phyloP scores from a whole-genome alignment of 1,140 invertebrate genomes.

The Wasmannia auropunctata region DNA sequence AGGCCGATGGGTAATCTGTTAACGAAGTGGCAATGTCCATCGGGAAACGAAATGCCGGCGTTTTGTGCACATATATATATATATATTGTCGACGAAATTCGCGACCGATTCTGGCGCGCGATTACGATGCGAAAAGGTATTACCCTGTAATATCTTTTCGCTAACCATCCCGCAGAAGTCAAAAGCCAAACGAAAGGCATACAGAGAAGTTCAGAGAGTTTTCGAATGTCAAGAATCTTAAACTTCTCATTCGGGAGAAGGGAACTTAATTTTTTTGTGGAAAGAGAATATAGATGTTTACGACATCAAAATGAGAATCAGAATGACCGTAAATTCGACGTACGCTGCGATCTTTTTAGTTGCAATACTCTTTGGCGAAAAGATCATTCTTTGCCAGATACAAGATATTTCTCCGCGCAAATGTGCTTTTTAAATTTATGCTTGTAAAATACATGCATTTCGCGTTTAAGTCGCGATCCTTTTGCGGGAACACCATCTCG shows the following conservation, averaged over 20 bases:
- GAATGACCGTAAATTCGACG: neutral
- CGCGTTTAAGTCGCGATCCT: neutral
- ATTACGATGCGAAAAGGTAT: neutral
- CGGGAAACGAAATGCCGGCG: neutral
- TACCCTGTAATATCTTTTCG: no score
- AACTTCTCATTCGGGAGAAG: neutral
- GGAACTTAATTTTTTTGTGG: neutral
- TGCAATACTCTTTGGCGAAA: neutral
- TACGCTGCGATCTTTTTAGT: neutral
- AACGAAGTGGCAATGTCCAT: conserved; percentile 35
- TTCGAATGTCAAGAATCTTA: neutral
- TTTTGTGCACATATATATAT: neutral
- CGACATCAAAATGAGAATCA: neutral
- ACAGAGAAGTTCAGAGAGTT: neutral
- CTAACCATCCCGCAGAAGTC: no score
- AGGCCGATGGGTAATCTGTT: conserved; percentile 23
- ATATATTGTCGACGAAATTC: neutral
- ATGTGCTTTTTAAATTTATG: neutral
- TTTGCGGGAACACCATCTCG: neutral
- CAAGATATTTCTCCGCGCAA: neutral
- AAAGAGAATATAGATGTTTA: neutral
- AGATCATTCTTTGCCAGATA: conserved; percentile 10
- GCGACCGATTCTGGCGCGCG: neutral
- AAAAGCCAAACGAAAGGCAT: neutral
- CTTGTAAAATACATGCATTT: neutral